Evolutionary conservation across 2,113 vertebrate species (phyloP).

Genomic region (Hyperopisus bebe): DNA sequence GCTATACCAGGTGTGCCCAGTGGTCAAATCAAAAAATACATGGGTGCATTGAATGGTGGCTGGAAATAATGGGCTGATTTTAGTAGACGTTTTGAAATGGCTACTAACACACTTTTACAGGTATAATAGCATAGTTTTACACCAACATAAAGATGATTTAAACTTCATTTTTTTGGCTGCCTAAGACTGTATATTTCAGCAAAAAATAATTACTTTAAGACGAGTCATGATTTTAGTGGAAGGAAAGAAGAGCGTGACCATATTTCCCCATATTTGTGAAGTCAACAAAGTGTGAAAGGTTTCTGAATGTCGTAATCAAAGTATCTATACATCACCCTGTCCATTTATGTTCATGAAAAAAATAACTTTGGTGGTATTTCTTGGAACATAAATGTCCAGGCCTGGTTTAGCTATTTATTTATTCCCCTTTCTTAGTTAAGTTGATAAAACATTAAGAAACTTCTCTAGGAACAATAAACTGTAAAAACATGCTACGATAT

Average conservation of each 20-base stretch:
- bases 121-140: too few species aligned
- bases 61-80: too few species aligned
- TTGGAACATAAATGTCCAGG: background rate
- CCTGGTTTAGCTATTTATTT: background rate
- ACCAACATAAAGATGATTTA: too few species aligned
- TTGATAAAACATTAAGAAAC: background rate
- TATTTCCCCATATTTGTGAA: background rate
- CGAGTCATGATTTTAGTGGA: background rate
- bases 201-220: background rate
- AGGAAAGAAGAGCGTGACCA: background rate
- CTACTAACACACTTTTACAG: too few species aligned
- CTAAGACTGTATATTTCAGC: background rate
- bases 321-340: background rate
- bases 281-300: background rate
- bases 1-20: too few species aligned
- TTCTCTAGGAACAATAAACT: background rate
- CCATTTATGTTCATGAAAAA: background rate
- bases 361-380: background rate
- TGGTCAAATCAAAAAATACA: too few species aligned
- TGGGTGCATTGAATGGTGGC: too few species aligned
- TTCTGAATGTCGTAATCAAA: background rate
- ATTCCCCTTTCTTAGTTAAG: background rate
- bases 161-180: background rate
- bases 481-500: background rate
- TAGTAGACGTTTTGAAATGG: too few species aligned